Conservation (phyloP, 2,797 vertebrate species). For the Pantherophis alleghaniensis region DNA sequence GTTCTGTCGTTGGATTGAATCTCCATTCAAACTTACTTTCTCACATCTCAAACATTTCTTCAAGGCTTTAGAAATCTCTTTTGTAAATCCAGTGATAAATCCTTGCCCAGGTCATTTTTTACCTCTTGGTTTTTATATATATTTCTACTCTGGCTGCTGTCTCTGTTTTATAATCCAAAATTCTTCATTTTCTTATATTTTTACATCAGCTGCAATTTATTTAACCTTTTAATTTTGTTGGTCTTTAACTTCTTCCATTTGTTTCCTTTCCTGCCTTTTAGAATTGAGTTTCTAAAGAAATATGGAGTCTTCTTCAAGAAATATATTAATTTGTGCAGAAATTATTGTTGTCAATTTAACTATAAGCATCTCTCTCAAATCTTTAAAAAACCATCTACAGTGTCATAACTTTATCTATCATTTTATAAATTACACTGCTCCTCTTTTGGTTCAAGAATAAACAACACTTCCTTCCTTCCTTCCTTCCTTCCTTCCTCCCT, state of each 20-base stretch:
- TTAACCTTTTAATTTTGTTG: not conserved
- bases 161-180: not conserved
- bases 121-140: not conserved
- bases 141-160: not conserved
- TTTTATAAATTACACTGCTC: not conserved
- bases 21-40: not conserved
- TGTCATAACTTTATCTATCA: not conserved
- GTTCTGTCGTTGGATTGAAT: not conserved
- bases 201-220: not conserved
- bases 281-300: not conserved
- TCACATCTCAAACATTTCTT: not conserved
- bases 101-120: not conserved
- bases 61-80: not conserved
- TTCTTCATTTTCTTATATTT: not conserved
- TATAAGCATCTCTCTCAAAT: not conserved
- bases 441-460: not conserved
- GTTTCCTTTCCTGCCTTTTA: not conserved
- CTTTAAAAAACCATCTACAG: not conserved
- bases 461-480: not conserved
- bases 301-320: not conserved
- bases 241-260: not conserved
- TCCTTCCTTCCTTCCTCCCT: too few species aligned
- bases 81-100: not conserved
- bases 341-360: not conserved
- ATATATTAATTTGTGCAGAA: not conserved